Base-by-base conservation (phyloP, 2,797 vertebrate genomes). In the Garrulus glandarius region DNA sequence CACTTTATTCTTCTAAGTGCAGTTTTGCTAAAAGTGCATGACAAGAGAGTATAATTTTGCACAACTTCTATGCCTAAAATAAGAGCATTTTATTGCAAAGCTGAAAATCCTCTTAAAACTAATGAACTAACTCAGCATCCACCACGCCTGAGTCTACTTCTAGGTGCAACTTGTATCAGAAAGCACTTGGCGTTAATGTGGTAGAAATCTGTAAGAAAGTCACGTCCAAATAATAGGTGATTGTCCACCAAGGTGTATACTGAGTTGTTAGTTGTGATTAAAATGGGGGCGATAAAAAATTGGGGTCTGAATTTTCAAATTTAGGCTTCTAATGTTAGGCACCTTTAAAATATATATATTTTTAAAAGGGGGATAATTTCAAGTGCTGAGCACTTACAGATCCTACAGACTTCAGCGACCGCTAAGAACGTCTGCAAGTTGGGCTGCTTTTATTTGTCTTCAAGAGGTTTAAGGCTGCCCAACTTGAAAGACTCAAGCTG, bases 1-100 rank as follows among this genome's bases (percentile, higher is more conserved):
- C 94, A 93, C 55, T 96, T 95, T 96, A 95, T 97, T 97, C 96
- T 96, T 96, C 92, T 95, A 95, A 95, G 41, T 81, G 76, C 92
- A 87, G 95, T 96, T 95, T 95, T 96, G 84, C 92, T 95, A 93
- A 92, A 95, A 95, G 89, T 80, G 84, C 67, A 63, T 95, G 71
- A 95, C n/a, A 70, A 95, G 86, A 95, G 57, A 91, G 57, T 96
- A 86, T 90, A 91, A 86, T 95, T 97, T 97, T 96, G 80, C 96
- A 95, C 90, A 93, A 94, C 94, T 97, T 97, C 34, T 97, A 96
- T 96, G 90, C 76, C 82, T 95, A 84, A 94, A 93, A 59, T 64
- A 53, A 9, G 27, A 89, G 43, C 55, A 52, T 94, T 97, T 93
- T 95, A 92, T 92, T 86, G 79, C 77, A 76, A 91, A 94, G 47